Evolutionary conservation across 2,888 invertebrate species (phyloP), one percentile per base, ranked within the genome.

Genomic region (Pachycephus smyrnensis): DNA sequence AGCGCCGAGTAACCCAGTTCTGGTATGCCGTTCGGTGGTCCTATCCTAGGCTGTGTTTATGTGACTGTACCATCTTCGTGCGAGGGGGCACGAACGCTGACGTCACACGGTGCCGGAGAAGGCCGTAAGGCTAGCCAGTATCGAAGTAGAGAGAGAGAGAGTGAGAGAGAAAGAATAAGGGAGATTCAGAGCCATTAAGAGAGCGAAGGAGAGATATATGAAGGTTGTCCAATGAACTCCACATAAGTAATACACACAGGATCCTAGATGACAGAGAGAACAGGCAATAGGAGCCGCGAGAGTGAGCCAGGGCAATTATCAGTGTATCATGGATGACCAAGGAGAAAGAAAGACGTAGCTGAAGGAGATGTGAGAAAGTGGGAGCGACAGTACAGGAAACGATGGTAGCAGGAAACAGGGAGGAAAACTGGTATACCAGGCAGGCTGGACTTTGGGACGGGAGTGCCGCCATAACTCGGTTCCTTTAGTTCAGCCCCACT

Each of bases 51-150:
- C 71, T 33, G 76, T 78, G 78, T 78, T 78, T 78, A 78, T 73
- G 78, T 73, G 78, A 78, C 75, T 78, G 76, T 78, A 78, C 68
- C 73, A 76, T 55, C 75, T 78, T 78, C 76, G 73, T 78, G 78
- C 75, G 76, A 71, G 75, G 78, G 77, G 73, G 75, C 78, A 76
- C 68, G 73, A 73, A 73, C 73, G 37, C 73, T 78, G 78, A 78
- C 78, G 78, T 78, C 78, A 78, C 76, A 9, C 23, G 55, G 23
- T 55, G 55, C 40, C 40, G 2, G 2, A 55, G 40, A 55, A 55
- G 40, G 23, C 23, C 23, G 40, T 6, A 23, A 55, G 23, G 6
- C 55, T 2, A 55, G 55, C 15, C 9, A 55, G 23, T 23, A 55
- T 55, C 55, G 23, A 55, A 3, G 9, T 9, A 23, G 6, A 40